A percentile compares a stretch with the other conserved stretches of the same genome.
Evolutionary conservation across 1,140 invertebrate species (phyloP).

Genomic region (Argopecten irradians): DNA sequence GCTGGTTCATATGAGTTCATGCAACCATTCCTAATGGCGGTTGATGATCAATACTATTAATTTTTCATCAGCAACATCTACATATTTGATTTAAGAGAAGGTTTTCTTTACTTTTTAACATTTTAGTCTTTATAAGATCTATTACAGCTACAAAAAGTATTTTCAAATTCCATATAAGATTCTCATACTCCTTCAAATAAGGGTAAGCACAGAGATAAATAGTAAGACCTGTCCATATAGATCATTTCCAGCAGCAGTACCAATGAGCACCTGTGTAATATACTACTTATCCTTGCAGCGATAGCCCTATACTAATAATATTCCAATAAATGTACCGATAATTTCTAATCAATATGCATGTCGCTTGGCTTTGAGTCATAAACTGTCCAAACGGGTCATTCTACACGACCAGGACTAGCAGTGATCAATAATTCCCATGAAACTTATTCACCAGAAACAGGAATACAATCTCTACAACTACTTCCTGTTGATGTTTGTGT

Average conservation of each 20-base stretch:
- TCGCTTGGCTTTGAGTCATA: background rate
- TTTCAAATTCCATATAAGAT: too few relatives aligned
- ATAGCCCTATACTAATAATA: background rate
- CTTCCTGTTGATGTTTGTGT: background rate
- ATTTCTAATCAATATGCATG: conserved; percentile 22
- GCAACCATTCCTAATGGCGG: background rate
- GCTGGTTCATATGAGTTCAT: background rate
- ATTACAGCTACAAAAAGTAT: too few relatives aligned
- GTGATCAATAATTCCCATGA: background rate
- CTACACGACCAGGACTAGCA: background rate
- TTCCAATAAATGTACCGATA: background rate
- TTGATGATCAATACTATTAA: too few relatives aligned
- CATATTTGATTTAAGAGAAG: too few relatives aligned
- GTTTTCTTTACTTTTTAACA: too few relatives aligned
- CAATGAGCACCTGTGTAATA: background rate
- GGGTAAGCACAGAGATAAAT: too few relatives aligned
- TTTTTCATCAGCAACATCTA: too few relatives aligned
- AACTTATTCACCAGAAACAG: background rate
- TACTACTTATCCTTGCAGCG: background rate
- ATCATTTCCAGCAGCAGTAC: background rate
- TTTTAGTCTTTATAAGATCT: too few relatives aligned
- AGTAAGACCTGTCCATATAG: too few relatives aligned
- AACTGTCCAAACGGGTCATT: background rate
- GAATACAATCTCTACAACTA: background rate
- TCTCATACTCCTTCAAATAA: too few relatives aligned